phyloP scores from a whole-genome alignment of 2,888 invertebrate genomes.

The Nomada hirtipes region DNA sequence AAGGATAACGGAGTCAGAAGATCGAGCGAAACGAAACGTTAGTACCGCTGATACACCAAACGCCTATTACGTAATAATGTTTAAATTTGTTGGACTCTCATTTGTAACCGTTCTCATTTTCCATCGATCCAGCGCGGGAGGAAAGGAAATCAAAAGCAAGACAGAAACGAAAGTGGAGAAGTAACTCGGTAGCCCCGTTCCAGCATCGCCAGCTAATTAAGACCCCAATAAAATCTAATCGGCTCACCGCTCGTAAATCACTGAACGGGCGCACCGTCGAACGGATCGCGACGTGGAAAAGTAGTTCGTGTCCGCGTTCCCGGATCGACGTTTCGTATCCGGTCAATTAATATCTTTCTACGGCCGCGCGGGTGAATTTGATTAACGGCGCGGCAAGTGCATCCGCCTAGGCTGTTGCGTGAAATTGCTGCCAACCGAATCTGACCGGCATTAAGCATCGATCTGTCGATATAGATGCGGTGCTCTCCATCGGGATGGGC shows the following conservation, averaged over 20 bases:
- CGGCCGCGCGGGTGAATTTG: conserved; percentile 32
- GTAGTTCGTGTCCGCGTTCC: conserved; percentile 20
- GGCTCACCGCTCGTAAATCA: conserved; percentile 38
- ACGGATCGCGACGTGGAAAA: conserved; percentile 33
- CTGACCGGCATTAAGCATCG: conserved; percentile 43
- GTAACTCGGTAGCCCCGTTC: conserved; percentile 39
- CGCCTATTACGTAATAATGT: not conserved
- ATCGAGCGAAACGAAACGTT: not conserved
- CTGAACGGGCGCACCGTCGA: not conserved
- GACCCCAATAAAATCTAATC: conserved; percentile 38
- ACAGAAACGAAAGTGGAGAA: not conserved
- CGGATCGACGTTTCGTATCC: conserved; percentile 28
- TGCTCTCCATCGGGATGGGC: conserved; percentile 31
- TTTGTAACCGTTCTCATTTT: not conserved
- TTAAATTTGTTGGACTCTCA: too few species aligned
- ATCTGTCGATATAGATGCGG: conserved; percentile 57
- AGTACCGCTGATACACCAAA: not conserved
- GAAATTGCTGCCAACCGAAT: conserved; percentile 35
- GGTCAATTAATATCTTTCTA: conserved; percentile 49
- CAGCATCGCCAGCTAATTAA: conserved; percentile 45
- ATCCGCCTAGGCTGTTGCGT: conserved; percentile 20
- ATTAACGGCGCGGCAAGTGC: conserved; percentile 35
- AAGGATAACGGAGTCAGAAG: too few species aligned
- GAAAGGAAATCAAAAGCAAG: not conserved
- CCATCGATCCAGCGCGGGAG: not conserved